phyloP scores from a whole-genome alignment of 2,113 vertebrate genomes.

The Gavia stellata region DNA sequence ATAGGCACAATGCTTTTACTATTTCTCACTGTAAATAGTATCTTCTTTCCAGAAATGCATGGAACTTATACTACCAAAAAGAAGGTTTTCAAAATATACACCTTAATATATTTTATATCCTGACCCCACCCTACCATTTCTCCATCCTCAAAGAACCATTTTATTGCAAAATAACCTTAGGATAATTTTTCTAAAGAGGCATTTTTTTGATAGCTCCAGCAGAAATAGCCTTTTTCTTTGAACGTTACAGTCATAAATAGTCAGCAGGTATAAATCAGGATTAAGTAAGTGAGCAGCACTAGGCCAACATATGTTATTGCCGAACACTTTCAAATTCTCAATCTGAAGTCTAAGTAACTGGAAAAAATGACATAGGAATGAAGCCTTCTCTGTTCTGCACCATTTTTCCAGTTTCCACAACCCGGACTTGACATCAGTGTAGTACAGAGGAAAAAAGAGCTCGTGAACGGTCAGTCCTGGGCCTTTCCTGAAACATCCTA shows the following conservation, averaged over 20 bases:
- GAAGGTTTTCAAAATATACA: neutral
- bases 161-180: neutral
- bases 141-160: neutral
- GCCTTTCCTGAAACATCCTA: neutral
- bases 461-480: neutral
- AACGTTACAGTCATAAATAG: neutral
- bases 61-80: neutral
- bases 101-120: neutral
- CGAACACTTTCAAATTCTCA: neutral
- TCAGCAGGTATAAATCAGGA: neutral
- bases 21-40: neutral
- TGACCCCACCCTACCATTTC: neutral
- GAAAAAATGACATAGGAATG: neutral
- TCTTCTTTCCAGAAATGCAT: neutral
- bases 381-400: neutral
- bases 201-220: neutral
- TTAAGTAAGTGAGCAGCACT: neutral
- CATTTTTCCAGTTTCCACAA: neutral
- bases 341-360: neutral
- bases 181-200: neutral
- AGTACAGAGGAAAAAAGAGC: neutral
- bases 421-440: neutral
- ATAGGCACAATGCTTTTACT: neutral
- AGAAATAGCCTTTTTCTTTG: neutral
- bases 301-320: neutral